A percentile compares a stretch with the other conserved stretches of the same genome.
phyloP scores from a whole-genome alignment of 2,113 vertebrate species.

The Pavo muticus region DNA sequence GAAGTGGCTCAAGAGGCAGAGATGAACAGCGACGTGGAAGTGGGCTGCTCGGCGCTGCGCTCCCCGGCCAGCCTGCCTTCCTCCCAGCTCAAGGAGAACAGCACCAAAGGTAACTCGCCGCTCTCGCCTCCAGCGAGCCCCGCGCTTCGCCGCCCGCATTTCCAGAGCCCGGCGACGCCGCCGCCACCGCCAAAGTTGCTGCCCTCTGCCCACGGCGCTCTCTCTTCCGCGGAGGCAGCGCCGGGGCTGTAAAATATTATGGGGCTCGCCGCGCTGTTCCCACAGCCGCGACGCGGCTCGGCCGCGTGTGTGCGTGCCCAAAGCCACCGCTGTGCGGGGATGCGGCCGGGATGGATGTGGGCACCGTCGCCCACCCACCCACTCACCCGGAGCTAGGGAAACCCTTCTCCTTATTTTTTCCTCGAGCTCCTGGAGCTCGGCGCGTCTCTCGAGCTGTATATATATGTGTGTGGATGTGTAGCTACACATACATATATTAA shows the following conservation, averaged over 20 bases:
- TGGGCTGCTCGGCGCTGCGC: conserved; percentile 94
- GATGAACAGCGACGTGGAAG: conserved; percentile 99
- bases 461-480: background rate
- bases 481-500: background rate
- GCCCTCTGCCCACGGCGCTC: conserved; percentile 26
- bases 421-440: background rate
- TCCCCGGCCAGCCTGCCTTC: conserved; percentile 85
- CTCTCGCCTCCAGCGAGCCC: conserved; percentile 26
- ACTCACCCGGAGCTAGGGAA: conserved; percentile 8
- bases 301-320: background rate
- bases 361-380: conserved; percentile 38
- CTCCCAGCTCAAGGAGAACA: conserved; percentile 96
- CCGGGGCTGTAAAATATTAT: conserved; percentile 62
- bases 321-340: background rate
- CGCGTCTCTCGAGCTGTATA: background rate
- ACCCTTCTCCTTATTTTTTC: conserved; percentile 19
- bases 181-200: background rate
- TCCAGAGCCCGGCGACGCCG: background rate
- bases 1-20: conserved; percentile 96
- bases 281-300: background rate
- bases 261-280: conserved; percentile 5
- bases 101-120: conserved; percentile 89
- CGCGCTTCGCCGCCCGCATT: conserved; percentile 10
- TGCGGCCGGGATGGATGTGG: conserved; percentile 25
- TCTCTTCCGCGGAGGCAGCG: conserved; percentile 46